These are phyloP conservation scores for Ennomos erosarius DNA, from an alignment of 2,888 invertebrate genomes.

Conservation along the genomic window DNA sequence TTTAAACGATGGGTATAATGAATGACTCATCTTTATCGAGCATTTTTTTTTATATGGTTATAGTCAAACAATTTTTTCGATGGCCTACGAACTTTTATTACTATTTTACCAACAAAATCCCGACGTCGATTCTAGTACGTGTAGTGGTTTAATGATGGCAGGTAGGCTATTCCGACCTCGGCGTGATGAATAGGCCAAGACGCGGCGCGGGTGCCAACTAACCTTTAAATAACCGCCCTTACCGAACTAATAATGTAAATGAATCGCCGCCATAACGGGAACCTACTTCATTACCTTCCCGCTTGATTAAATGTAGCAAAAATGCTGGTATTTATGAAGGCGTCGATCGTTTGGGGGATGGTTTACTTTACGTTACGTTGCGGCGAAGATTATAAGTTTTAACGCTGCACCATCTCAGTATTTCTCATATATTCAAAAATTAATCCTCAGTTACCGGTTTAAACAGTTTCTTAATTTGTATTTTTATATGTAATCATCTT, in stretches of 20 bases:
- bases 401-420: too few species aligned
- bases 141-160: conserved; percentile 36
- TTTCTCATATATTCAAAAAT: too few species aligned
- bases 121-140: conserved; percentile 1
- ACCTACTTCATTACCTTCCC: conserved; percentile 33
- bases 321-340: conserved; percentile 23
- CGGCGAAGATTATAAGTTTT: conserved; percentile 9
- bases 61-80: too few species aligned
- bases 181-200: conserved; percentile 64
- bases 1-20: too few species aligned
- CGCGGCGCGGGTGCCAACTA: conserved; percentile 48
- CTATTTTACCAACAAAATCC: conserved; percentile 9
- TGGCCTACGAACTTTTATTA: too few species aligned
- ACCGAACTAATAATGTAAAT: conserved; percentile 48
- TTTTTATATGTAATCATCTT: too few species aligned
- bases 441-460: too few species aligned
- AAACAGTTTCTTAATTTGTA: too few species aligned
- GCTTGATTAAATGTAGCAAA: conserved; percentile 34
- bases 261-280: conserved; percentile 36
- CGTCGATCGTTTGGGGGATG: conserved; percentile 17
- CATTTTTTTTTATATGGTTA: too few species aligned
- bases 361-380: conserved; percentile 3
- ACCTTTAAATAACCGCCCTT: conserved; percentile 48
- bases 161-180: conserved; percentile 53
- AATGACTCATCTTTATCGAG: too few species aligned